These are phyloP conservation scores for Teleiodes luculella DNA, from an alignment of 2,888 invertebrate genomes.

Conservation along the genomic window DNA sequence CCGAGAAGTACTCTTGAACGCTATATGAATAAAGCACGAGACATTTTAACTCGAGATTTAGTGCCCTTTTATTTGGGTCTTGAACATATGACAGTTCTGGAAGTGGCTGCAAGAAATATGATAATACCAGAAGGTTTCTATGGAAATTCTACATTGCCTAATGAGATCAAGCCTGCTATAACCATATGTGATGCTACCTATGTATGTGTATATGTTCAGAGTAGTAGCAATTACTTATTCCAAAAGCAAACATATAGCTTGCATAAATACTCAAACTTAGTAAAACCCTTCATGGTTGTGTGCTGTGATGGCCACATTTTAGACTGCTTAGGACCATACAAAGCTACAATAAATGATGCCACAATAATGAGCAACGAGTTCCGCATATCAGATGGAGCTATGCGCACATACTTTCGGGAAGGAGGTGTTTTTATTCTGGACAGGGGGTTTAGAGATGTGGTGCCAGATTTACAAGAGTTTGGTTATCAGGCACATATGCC, in stretches of 20 bases:
- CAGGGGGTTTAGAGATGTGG: slow-evolving; percentile 20
- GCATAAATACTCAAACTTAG: slow-evolving; percentile 19
- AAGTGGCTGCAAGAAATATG: not conserved
- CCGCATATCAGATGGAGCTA: not conserved
- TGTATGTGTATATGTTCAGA: slow-evolving; percentile 16
- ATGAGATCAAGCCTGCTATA: slow-evolving; percentile 7
- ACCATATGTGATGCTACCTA: slow-evolving; percentile 18
- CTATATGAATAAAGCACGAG: slow-evolving; percentile 9
- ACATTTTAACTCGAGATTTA: not conserved
- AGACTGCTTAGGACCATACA: slow-evolving; percentile 23
- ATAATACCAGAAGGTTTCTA: slow-evolving; percentile 5
- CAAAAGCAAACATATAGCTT: slow-evolving; percentile 20
- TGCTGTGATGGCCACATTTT: slow-evolving; percentile 24
- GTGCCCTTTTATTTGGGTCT: slow-evolving; percentile 8
- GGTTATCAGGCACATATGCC: slow-evolving; percentile 20
- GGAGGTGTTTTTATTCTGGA: slow-evolving; percentile 21
- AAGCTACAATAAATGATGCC: slow-evolving; percentile 14
- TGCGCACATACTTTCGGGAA: slow-evolving; percentile 13
- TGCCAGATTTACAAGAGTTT: slow-evolving; percentile 12
- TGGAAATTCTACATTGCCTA: not conserved
- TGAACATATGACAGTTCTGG: not conserved
- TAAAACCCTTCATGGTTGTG: slow-evolving; percentile 26
- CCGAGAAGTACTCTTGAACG: slow-evolving; percentile 10
- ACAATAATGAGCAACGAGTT: not conserved
- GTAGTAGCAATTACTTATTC: slow-evolving; percentile 14